These are phyloP conservation scores for Pagrus major DNA, from an alignment of 2,113 vertebrate genomes.

Conservation along the genomic window DNA sequence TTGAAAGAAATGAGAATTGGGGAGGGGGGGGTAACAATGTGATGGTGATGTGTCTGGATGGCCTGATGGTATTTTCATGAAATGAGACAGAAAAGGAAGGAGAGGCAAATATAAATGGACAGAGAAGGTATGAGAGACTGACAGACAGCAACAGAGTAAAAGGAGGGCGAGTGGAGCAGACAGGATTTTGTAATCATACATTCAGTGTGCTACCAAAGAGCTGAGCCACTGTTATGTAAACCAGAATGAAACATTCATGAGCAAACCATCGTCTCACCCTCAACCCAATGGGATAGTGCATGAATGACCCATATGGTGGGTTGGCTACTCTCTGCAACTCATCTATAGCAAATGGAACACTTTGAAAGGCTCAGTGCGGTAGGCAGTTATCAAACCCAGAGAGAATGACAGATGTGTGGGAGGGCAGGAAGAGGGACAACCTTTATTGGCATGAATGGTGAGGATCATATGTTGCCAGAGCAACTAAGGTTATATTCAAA, in stretches of 20 bases:
- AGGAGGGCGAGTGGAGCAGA: conserved; percentile 24
- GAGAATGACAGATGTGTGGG: conserved; percentile 7
- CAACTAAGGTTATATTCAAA: conserved; percentile 42
- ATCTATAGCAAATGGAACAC: conserved; percentile 38
- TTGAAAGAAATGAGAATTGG: not conserved
- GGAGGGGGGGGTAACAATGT: not conserved
- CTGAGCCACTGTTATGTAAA: conserved; percentile 73
- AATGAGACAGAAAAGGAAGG: conserved; percentile 29
- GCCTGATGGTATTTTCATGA: conserved; percentile 36
- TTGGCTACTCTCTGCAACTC: conserved; percentile 52
- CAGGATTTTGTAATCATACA: conserved; percentile 56
- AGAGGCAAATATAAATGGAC: conserved; percentile 38
- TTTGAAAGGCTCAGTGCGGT: conserved; percentile 23
- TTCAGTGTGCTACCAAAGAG: conserved; percentile 55
- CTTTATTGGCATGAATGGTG: conserved; percentile 44
- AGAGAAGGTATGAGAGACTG: conserved; percentile 6
- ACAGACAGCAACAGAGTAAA: conserved; percentile 4
- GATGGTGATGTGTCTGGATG: conserved; percentile 22
- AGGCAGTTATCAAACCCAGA: conserved; percentile 33
- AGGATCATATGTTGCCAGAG: conserved; percentile 32
- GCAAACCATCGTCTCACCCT: conserved; percentile 46
- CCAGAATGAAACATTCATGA: conserved; percentile 73
- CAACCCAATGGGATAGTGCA: conserved; percentile 34
- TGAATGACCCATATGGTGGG: conserved; percentile 64
- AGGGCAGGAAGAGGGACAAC: conserved; percentile 7